These are phyloP conservation scores for Stenchaetothrips biformis DNA, from an alignment of 2,888 invertebrate species.

Conservation along the genomic window DNA sequence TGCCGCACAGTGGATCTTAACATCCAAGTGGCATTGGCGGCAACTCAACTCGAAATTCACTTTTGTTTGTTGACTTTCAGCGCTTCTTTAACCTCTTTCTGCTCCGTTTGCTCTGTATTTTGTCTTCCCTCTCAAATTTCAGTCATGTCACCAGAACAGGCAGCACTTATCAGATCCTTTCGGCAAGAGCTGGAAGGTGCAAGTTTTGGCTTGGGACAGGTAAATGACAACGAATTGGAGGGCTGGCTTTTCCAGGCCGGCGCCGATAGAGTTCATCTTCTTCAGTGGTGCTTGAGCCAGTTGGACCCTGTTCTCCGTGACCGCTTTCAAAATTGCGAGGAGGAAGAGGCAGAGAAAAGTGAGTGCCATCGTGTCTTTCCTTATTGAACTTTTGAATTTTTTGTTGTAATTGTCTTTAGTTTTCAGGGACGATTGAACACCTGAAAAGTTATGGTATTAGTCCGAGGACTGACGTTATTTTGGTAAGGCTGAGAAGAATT, in stretches of 20 bases:
- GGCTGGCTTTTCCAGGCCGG: background rate
- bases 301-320: background rate
- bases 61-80: background rate
- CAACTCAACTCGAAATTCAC: background rate
- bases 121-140: background rate
- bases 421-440: background rate
- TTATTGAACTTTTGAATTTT: background rate
- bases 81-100: background rate
- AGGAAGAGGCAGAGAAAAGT: background rate
- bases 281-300: background rate
- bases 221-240: background rate
- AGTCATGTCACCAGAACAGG: background rate
- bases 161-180: background rate
- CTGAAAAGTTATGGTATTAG: background rate
- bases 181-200: background rate
- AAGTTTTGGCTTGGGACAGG: background rate
- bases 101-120: background rate
- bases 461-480: background rate
- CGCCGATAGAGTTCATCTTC: background rate
- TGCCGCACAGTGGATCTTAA: background rate
- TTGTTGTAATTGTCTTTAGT: background rate
- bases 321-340: background rate
- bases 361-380: background rate
- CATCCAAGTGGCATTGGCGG: background rate
- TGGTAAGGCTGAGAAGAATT: background rate